These are phyloP conservation scores for Prionace glauca DNA, from an alignment of 2,797 vertebrate genomes.

Conservation along the genomic window DNA sequence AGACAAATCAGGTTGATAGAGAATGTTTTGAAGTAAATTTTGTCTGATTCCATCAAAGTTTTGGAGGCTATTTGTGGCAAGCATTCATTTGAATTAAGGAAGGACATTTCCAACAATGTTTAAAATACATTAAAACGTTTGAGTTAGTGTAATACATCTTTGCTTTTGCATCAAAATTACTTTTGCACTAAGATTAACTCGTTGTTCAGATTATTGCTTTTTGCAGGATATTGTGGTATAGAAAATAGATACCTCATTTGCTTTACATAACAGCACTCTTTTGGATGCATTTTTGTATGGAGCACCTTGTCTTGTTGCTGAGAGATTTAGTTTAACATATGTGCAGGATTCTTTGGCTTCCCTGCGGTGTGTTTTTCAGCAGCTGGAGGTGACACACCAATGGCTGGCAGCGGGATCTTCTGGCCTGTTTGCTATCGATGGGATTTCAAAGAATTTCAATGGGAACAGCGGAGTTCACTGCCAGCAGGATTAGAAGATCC, in stretches of 20 bases:
- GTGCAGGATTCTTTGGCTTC: too few relatives aligned
- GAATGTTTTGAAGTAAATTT: conserved; percentile 39
- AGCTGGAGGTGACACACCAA: too few relatives aligned
- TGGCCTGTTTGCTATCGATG: too few relatives aligned
- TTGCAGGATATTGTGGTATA: background rate
- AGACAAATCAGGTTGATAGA: too few relatives aligned
- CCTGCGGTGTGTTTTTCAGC: too few relatives aligned
- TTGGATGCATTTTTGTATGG: background rate
- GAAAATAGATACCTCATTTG: background rate
- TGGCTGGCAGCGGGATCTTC: too few relatives aligned
- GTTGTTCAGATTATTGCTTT: background rate
- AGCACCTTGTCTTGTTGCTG: background rate
- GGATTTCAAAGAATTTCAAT: too few relatives aligned
- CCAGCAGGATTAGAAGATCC: too few relatives aligned
- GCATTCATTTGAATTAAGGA: background rate
- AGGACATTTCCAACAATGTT: background rate
- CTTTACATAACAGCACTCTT: background rate
- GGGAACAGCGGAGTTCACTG: too few relatives aligned
- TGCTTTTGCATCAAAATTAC: background rate
- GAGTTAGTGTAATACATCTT: background rate
- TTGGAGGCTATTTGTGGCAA: background rate
- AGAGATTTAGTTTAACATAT: background rate
- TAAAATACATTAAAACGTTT: background rate
- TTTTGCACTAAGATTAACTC: background rate
- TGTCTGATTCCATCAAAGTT: background rate